Conservation (phyloP, 2,797 vertebrate genomes). For the Decapterus maruadsi region DNA sequence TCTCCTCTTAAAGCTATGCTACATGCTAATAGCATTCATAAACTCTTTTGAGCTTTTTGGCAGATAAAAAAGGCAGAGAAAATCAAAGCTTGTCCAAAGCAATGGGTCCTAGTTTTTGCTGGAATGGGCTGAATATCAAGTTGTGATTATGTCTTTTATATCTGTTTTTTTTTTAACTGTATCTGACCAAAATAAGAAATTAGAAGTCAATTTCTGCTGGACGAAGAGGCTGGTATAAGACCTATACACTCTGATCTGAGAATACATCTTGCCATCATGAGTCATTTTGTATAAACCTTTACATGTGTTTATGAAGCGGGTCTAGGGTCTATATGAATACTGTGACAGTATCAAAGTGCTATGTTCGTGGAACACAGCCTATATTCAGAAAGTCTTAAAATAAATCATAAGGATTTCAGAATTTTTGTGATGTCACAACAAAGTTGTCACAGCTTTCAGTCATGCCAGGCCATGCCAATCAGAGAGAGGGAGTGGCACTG, state of each 20-base stretch:
- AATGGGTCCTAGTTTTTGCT: neutral
- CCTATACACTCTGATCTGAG: constrained; percentile 9
- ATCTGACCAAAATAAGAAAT: neutral
- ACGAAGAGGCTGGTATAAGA: neutral
- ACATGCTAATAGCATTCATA: constrained; percentile 5
- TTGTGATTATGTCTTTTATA: neutral
- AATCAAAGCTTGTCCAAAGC: neutral
- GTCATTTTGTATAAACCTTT: no score
- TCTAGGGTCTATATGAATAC: no score
- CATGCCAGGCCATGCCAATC: no score
- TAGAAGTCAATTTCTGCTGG: constrained; percentile 16
- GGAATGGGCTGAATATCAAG: neutral
- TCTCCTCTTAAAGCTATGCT: neutral
- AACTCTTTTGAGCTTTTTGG: constrained; percentile 12
- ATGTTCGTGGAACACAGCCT: no score
- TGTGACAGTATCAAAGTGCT: no score
- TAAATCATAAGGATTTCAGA: no score
- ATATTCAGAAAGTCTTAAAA: no score
- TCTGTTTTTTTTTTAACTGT: neutral
- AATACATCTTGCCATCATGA: constrained; percentile 3
- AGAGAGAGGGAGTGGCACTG: no score
- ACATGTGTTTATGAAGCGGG: neutral
- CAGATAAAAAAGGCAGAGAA: neutral
- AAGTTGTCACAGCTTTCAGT: no score
- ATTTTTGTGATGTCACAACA: no score